A percentile compares a stretch with the other conserved stretches of the same genome.
Conservation (phyloP, 2,113 vertebrate genomes). For the Pedionomus torquatus region DNA sequence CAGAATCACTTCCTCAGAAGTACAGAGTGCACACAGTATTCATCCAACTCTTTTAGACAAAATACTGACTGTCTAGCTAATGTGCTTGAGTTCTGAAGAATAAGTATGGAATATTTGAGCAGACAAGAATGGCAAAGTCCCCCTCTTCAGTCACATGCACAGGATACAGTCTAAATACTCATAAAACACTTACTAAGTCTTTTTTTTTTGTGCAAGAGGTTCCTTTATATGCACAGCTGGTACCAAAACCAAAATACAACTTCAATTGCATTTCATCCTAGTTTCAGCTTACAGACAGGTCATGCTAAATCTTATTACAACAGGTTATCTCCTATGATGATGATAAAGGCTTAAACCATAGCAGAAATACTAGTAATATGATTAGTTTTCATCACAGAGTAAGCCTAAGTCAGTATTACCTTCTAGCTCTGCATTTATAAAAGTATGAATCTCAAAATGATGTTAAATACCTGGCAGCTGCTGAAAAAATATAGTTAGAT, state of each 20-base stretch:
- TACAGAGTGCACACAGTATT: background rate
- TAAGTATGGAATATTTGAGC: background rate
- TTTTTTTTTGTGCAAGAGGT: background rate
- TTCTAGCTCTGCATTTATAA: background rate
- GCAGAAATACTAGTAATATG: background rate
- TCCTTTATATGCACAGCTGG: background rate
- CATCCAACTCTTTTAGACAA: background rate
- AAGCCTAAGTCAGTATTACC: background rate
- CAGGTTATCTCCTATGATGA: slow-evolving; percentile 15
- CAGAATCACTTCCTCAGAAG: background rate
- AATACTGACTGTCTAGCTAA: background rate
- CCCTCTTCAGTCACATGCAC: background rate
- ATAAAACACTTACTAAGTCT: background rate
- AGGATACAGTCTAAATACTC: background rate
- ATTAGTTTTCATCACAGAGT: background rate
- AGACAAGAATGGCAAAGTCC: background rate
- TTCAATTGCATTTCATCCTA: background rate
- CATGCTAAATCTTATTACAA: slow-evolving; percentile 1
- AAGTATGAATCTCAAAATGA: background rate
- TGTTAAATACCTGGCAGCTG: background rate
- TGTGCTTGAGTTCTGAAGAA: background rate
- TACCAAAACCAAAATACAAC: background rate
- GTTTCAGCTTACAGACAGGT: background rate
- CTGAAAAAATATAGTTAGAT: background rate
- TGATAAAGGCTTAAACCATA: background rate